Percentiles rank a stretch among this genome's conserved stretches.
These are phyloP conservation scores for Montipora cactus DNA, from an alignment of 64 coral and sea anemone species.

Conservation along the genomic window DNA sequence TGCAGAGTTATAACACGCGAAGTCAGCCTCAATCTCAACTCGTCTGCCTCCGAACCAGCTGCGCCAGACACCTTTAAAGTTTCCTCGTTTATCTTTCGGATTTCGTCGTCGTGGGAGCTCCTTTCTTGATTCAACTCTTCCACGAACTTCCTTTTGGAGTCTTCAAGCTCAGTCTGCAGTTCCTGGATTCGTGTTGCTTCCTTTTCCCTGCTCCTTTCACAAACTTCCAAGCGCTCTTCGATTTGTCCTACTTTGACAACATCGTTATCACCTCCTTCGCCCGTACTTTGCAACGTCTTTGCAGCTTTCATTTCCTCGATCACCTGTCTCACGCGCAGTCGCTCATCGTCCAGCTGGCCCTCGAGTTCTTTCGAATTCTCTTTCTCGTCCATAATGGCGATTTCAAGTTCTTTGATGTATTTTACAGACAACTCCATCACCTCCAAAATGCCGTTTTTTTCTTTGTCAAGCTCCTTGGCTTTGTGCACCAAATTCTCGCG, in stretches of 20 bases:
- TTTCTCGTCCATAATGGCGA: slow-evolving; percentile 65
- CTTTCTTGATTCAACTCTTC: slow-evolving; percentile 71
- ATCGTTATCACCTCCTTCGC: neutral
- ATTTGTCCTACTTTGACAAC: slow-evolving; percentile 39
- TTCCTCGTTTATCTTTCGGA: slow-evolving; percentile 88
- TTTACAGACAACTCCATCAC: slow-evolving; percentile 74
- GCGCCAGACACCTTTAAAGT: slow-evolving; percentile 79
- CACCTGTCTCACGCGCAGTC: slow-evolving; percentile 30
- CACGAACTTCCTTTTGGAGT: slow-evolving; percentile 56
- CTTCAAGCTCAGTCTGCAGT: slow-evolving; percentile 82
- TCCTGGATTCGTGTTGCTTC: slow-evolving; percentile 38
- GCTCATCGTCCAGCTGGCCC: slow-evolving; percentile 50
- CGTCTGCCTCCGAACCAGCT: slow-evolving; percentile 77
- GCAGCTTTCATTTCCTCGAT: slow-evolving; percentile 63
- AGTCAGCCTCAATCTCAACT: slow-evolving; percentile 84
- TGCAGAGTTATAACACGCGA: slow-evolving; percentile 95
- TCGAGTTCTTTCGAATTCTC: slow-evolving; percentile 68
- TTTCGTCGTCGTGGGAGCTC: slow-evolving; percentile 74
- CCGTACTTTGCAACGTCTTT: slow-evolving; percentile 15
- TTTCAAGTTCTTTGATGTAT: slow-evolving; percentile 75
- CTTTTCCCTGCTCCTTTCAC: slow-evolving; percentile 64
- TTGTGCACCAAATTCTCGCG: slow-evolving; percentile 69
- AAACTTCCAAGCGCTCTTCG: slow-evolving; percentile 42
- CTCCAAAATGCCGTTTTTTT: slow-evolving; percentile 84
- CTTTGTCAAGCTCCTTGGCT: slow-evolving; percentile 80